Base-by-base conservation (phyloP, 92 coral and sea anemone species). In the Porites cylindrica region DNA sequence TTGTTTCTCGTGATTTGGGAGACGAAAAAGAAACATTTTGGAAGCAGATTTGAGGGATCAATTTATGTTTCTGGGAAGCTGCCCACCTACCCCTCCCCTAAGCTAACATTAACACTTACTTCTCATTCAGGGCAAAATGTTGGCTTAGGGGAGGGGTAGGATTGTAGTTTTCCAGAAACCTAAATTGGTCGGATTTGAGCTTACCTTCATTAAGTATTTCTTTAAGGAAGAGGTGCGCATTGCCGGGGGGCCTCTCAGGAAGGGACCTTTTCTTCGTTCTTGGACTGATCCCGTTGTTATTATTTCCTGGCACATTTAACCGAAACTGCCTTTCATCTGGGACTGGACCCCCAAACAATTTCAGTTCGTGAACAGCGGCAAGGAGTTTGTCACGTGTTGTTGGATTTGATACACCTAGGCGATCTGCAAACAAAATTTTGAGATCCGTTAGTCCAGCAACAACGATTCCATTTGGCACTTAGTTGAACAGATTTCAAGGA, bases 311-410 rank as follows among this genome's bases (percentile, higher is more conserved):
- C 21, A 54, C 80, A 80, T 62, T 54, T 64, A 73, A 64, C 82
- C 88, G 72, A 50, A 88, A 72, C 20, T 67, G 80, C 24, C 81
- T 83, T 47, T 77, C 88, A 29, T 83, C 86, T 24, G 85, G 85
- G 9, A 88, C 58, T 13, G 89, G 67, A 1, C 93, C 90, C 17
- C 93, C 95, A 59, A 89, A 91, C 62, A 92, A 60, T 64, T 91
- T 76, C 11, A 92, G 87, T 74, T 92, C 95, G 47, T 90, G 85
- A 70, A 92, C 89, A 17, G 95, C 93, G 4, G 93, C 64, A 1
- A 92, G 84, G 2, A 92, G 81, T 51, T 91, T 90, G 76, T 92
- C 93, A 72, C 95, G 89, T 64, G 86, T 81, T 38, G 93, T 74
- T 26, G 93, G 95, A 69, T 90, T 91, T 21, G 84, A 80, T n/a